Base-by-base conservation (phyloP, 2,113 vertebrate species). In the Sminthopsis crassicaudata region DNA sequence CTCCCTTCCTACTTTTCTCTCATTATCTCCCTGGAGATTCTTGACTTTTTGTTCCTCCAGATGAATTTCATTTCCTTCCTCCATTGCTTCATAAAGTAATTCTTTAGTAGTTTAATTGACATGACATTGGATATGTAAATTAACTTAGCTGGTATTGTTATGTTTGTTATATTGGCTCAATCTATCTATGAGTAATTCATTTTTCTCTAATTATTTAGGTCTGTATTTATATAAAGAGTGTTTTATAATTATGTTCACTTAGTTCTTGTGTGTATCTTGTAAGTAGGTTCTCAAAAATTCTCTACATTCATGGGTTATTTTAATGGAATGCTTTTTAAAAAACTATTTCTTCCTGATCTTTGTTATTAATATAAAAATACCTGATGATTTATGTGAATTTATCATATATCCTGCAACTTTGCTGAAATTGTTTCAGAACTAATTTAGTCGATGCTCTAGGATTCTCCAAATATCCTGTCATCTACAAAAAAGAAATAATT, bases 31-130 rank as follows among this genome's bases (percentile, higher is more conserved):
- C 30, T 16, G 42, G 60, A 94, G 42, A 84, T 90, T 95, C 26
- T 52, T 51, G 48, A 51, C 91, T 9, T 36, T 94, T 90, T 53
- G 46, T 11, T n/a, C 90, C 46, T 50, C 90, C 36, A 51, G 24
- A 90, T 84, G 54, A 94, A 92, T 92, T 96, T 91, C 91, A 93
- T 46, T 91, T 55, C 46, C 36, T 23, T 93, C 52, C 27, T 89
- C n/a, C 27, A 26, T 30, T 30, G 91, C 36, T 91, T 88, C 89
- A 93, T 60, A 93, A 51, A 94, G 55, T 55, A n/a, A 46, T 7
- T 48, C 67, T 25, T n/a, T 90, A 2, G 42, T 25, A 53, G 30
- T 91, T 93, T 3, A 0, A 23, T 27, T 92, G 89, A 10, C 16
- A 55, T 46, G 89, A 22, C 2, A 51, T 16, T 76, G 42, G 91